Evolutionary conservation across 1,140 invertebrate genomes (phyloP).

Genomic region (Riptortus pedestris): DNA sequence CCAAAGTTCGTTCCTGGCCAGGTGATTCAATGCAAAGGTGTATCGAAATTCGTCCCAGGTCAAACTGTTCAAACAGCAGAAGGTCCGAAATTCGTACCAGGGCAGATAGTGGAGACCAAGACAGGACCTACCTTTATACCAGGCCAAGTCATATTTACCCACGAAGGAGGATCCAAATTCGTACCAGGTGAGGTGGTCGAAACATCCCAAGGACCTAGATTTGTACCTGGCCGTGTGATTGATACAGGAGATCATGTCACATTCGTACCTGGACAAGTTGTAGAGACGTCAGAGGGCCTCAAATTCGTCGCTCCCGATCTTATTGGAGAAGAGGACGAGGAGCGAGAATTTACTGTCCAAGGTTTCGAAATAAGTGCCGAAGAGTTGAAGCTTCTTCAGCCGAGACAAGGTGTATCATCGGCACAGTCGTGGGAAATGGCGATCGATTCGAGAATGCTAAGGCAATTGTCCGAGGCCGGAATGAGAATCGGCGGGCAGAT

Average conservation of each 20-base stretch:
- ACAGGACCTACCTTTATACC: conserved; percentile 61
- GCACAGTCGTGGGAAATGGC: conserved; percentile 46
- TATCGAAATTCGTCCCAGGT: conserved; percentile 57
- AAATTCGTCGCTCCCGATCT: conserved; percentile 60
- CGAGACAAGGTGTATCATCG: conserved; percentile 39
- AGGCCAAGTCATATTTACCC: conserved; percentile 59
- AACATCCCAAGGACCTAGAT: conserved; percentile 56
- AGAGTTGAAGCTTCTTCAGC: conserved; percentile 51
- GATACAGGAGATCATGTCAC: conserved; percentile 55
- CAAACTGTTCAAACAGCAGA: conserved; percentile 58
- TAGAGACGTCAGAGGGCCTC: conserved; percentile 57
- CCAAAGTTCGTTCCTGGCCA: conserved; percentile 60
- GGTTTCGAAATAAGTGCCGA: conserved; percentile 62
- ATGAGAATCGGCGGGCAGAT: conserved; percentile 56
- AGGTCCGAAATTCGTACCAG: conserved; percentile 56
- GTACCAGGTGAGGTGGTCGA: conserved; percentile 64
- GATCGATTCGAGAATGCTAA: conserved; percentile 54
- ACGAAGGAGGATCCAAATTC: conserved; percentile 56
- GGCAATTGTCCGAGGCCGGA: conserved; percentile 56
- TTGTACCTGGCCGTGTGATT: conserved; percentile 59
- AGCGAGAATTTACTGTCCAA: conserved; percentile 57
- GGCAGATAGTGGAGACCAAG: conserved; percentile 60
- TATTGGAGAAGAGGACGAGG: conserved; percentile 46
- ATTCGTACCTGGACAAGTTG: conserved; percentile 59
- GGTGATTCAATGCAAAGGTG: conserved; percentile 54